These are phyloP conservation scores for Acanthosoma haemorrhoidale DNA, from an alignment of 2,888 invertebrate species.

Conservation along the genomic window DNA sequence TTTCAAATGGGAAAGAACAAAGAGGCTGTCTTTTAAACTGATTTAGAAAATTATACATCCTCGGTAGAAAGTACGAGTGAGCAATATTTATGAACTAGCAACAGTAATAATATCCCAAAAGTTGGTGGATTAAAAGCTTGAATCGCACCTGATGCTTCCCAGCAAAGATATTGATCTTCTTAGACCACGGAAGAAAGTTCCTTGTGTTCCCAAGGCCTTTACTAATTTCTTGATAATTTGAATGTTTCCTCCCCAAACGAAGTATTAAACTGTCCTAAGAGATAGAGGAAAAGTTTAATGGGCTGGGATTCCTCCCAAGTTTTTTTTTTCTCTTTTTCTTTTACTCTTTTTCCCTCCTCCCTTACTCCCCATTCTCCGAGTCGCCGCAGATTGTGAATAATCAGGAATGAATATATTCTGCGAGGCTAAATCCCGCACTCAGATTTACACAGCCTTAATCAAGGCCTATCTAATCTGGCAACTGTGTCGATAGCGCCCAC, in stretches of 20 bases:
- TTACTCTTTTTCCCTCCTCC: background rate
- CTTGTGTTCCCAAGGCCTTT: background rate
- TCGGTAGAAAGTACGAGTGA: too few relatives aligned
- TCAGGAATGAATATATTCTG: background rate
- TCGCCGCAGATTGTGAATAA: background rate
- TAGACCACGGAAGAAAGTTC: background rate
- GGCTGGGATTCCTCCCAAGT: background rate
- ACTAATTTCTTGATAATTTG: conserved; percentile 12
- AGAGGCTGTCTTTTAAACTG: too few relatives aligned
- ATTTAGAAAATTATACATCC: too few relatives aligned
- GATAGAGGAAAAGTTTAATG: conserved; percentile 14
- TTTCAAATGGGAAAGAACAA: too few relatives aligned
- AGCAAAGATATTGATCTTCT: background rate
- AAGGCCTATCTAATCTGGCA: background rate
- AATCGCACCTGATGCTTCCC: background rate
- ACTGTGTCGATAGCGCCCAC: background rate
- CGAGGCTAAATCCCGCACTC: background rate
- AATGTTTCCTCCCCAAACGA: background rate
- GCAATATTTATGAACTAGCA: too few relatives aligned
- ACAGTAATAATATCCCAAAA: too few relatives aligned
- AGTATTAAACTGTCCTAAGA: conserved; percentile 5
- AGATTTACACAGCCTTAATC: too few relatives aligned
- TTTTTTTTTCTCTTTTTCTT: background rate
- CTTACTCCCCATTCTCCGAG: background rate
- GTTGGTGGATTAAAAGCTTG: too few relatives aligned